phyloP scores from a whole-genome alignment of 2,113 vertebrate species.

The Regulus satrapa region DNA sequence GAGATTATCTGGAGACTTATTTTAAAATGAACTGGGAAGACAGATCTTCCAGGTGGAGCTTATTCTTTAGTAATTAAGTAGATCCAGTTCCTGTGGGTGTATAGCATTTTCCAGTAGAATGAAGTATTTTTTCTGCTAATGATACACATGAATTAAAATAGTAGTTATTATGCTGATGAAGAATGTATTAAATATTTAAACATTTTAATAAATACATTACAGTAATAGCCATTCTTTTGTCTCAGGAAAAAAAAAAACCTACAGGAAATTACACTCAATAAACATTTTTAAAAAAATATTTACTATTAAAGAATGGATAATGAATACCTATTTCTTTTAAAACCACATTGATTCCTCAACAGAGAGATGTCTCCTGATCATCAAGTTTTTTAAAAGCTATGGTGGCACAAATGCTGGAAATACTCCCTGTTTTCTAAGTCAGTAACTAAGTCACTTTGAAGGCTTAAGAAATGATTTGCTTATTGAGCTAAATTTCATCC shows the following conservation, averaged over 20 bases:
- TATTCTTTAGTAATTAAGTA: constrained; percentile 76
- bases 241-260: constrained; percentile 1
- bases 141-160: constrained; percentile 57
- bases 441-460: background rate
- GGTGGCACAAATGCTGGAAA: constrained; percentile 34
- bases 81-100: constrained; percentile 66
- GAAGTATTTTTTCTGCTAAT: constrained; percentile 66
- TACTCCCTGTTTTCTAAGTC: background rate
- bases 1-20: constrained; percentile 69
- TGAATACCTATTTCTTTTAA: constrained; percentile 47
- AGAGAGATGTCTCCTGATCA: constrained; percentile 33
- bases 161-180: constrained; percentile 32
- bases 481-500: constrained; percentile 1
- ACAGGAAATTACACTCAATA: constrained; percentile 18
- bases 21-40: constrained; percentile 57
- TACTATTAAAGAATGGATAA: constrained; percentile 50
- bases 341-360: background rate
- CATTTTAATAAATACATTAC: constrained; percentile 63
- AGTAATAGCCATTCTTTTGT: constrained; percentile 49
- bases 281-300: constrained; percentile 27
- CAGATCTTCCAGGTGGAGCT: constrained; percentile 67
- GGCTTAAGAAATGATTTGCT: background rate
- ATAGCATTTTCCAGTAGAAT: constrained; percentile 48
- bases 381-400: constrained; percentile 4
- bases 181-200: constrained; percentile 66